A percentile compares a stretch with the other conserved stretches of the same genome.
Evolutionary conservation across 2,113 vertebrate genomes (phyloP).

Genomic region (Pongo abelii): DNA sequence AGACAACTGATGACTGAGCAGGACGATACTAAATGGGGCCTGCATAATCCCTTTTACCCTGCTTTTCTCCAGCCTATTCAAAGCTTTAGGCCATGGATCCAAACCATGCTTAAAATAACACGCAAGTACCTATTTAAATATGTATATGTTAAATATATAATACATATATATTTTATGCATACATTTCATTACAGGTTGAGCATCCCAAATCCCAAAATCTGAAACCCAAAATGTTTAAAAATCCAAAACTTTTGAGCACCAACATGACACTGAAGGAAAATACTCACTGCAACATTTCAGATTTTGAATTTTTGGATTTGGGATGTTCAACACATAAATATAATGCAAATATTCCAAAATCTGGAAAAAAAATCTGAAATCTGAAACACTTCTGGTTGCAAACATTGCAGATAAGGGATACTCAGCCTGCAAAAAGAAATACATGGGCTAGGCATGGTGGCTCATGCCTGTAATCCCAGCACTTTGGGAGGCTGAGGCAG

Average conservation of each 20-base stretch:
- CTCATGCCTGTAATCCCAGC: not conserved
- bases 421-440: not conserved
- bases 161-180: not conserved
- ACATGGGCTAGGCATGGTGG: not conserved
- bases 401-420: not conserved
- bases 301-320: not conserved
- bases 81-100: not conserved
- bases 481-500: not conserved
- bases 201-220: not conserved
- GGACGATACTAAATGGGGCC: not conserved
- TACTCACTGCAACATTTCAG: not conserved
- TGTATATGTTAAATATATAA: not conserved
- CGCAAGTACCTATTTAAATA: not conserved
- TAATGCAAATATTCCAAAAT: not conserved
- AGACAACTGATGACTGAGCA: not conserved
- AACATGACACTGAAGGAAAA: not conserved
- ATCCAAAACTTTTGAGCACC: not conserved
- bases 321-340: not conserved
- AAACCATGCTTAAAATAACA: not conserved
- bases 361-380: not conserved
- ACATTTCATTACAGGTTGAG: not conserved
- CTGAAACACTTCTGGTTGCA: not conserved
- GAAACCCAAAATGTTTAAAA: not conserved
- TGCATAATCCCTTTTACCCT: not conserved
- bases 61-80: not conserved